phyloP scores from a whole-genome alignment of 1,140 invertebrate species.

The Philotrypesis tridentata region DNA sequence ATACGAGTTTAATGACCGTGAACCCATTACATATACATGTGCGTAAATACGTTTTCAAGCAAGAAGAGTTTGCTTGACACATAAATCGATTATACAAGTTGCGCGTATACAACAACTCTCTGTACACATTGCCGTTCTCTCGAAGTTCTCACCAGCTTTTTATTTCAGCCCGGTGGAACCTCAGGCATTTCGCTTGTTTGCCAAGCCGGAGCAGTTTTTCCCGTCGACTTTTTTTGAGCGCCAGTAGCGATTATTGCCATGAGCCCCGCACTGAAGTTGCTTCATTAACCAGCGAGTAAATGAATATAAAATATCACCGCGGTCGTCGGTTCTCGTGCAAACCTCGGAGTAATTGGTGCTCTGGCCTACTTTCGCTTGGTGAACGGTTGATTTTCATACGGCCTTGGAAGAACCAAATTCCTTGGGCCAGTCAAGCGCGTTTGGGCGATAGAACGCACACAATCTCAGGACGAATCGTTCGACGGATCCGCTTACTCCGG shows the following conservation, averaged over 20 bases:
- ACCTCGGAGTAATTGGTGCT: background rate
- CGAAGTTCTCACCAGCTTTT: background rate
- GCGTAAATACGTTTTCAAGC: background rate
- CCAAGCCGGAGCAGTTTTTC: background rate
- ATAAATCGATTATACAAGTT: constrained; percentile 10
- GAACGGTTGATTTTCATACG: no score
- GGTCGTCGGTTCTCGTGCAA: background rate
- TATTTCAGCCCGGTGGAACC: background rate
- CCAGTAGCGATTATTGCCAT: background rate
- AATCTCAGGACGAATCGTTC: background rate
- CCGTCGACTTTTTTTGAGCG: background rate
- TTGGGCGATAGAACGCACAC: background rate
- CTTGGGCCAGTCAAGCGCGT: no score
- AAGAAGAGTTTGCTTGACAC: background rate
- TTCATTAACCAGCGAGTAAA: background rate
- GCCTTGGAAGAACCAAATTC: no score
- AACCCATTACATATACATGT: background rate
- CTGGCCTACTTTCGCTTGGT: background rate
- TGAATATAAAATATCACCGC: background rate
- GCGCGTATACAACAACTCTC: background rate
- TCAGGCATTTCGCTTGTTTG: background rate
- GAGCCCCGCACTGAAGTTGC: background rate
- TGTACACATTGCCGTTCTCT: background rate
- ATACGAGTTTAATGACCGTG: background rate
- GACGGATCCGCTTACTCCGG: background rate